phyloP scores from a whole-genome alignment of 2,888 invertebrate species.

The Melitaea athalia region DNA sequence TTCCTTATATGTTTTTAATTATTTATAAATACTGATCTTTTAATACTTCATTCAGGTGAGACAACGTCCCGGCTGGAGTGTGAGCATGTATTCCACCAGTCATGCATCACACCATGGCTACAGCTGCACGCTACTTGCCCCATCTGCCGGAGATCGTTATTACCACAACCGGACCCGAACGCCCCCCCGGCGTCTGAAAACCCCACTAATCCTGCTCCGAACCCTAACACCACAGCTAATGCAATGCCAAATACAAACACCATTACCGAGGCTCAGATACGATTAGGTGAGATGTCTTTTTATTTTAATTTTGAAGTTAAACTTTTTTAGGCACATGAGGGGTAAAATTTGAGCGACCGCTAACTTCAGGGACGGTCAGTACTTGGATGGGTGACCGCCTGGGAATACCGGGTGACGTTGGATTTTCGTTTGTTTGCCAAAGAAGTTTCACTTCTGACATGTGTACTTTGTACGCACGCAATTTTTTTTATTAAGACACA shows the following conservation, averaged over 20 bases:
- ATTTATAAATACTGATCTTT: background rate
- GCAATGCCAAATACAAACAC: background rate
- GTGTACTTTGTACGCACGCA: too few species aligned
- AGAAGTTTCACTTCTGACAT: too few species aligned
- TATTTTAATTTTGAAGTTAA: too few species aligned
- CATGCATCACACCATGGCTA: constrained; percentile 97
- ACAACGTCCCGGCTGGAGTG: constrained; percentile 90
- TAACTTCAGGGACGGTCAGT: too few species aligned
- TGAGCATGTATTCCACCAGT: constrained; percentile 94
- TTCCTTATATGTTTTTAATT: too few species aligned
- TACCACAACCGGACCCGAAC: constrained; percentile 43
- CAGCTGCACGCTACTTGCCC: constrained; percentile 98
- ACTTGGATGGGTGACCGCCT: too few species aligned
- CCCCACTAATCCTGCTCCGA: constrained; percentile 28
- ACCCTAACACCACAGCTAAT: background rate
- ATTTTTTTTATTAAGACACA: too few species aligned
- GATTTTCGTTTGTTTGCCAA: too few species aligned
- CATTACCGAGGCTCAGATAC: background rate
- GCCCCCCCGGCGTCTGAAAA: constrained; percentile 28
- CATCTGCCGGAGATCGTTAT: constrained; percentile 88
- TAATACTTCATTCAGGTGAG: constrained; percentile 80
- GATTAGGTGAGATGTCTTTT: background rate
- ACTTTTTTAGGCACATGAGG: too few species aligned
- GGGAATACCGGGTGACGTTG: too few species aligned
- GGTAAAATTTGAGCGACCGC: too few species aligned